Base-by-base conservation (phyloP, 2,797 vertebrate species). In the Eremophila alpestris region DNA sequence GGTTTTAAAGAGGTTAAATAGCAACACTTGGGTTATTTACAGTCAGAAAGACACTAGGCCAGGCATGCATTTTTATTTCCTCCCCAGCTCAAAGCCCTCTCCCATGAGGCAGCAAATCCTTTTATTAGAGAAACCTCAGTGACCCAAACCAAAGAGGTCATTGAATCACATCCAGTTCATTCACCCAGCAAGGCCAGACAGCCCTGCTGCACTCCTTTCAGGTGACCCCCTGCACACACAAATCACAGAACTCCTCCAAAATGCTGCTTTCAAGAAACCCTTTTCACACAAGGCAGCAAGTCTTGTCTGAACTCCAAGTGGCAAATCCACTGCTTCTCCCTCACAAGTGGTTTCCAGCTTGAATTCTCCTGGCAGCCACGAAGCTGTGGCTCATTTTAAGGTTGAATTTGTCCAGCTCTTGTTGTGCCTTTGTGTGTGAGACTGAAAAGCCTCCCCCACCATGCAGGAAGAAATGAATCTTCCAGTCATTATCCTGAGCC, bases 131-230 rank as follows among this genome's bases (percentile, higher is more conserved):
- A 89, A 92, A 78, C 70, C 70, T 51, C 89, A 45, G 75, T 75
- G 94, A 95, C 90, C 92, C 89, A 77, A 92, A 93, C 13, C 79
- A 36, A 55, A 80, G 62, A 92, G 90, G 92, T 95, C 81, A 83
- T 89, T 94, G 89, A 92, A 95, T 95, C 93, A 89, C 87, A 87
- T 51, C 83, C 92, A 93, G 92, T 54, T 54, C 73, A 85, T 45
- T 90, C 90, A 80, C 68, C 85, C 75, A 75, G 34, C 84, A 56
- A 67, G 89, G 73, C 84, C 92, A 87, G 81, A 6, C 78, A 77
- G 84, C 36, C 10, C 68, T 46, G 71, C 76, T 55, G 5, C 9
- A 6, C 46, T 90, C 94, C 81, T 89, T 82, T 43, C 38, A 7
- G 11, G 15, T 60, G 84, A 74, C 87, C 94, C 89, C 83, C 89